phyloP scores from a whole-genome alignment of 2,888 invertebrate genomes.

The Sepioteuthis lessoniana region DNA sequence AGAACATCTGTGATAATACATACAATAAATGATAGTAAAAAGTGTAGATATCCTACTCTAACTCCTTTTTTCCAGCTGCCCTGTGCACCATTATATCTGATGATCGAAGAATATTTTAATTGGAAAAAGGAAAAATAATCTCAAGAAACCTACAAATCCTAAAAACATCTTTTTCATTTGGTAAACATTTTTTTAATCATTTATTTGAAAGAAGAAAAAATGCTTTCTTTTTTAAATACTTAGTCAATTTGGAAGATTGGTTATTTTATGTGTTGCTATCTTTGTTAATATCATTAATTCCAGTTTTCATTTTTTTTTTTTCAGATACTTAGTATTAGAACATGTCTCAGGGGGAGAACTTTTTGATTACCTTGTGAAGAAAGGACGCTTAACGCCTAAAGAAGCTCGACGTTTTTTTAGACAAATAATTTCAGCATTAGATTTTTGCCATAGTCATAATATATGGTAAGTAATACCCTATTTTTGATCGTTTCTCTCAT shows the following conservation, averaged over 20 bases:
- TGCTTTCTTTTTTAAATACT: not conserved
- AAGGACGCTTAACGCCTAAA: conserved; percentile 96
- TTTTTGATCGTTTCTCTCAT: not conserved
- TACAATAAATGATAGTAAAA: no score
- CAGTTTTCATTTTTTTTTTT: conserved; percentile 51
- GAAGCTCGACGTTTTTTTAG: conserved; percentile 97
- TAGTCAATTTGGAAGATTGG: not conserved
- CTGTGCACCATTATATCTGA: no score
- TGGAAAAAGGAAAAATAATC: no score
- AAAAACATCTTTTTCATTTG: no score
- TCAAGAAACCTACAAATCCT: no score
- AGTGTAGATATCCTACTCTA: no score
- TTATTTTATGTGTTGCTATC: not conserved
- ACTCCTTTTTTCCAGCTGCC: no score
- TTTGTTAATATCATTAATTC: not conserved
- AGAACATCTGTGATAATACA: no score
- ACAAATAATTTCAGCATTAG: conserved; percentile 98
- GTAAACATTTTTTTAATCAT: no score
- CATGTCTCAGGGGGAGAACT: conserved; percentile 99
- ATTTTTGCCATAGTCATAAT: conserved; percentile 99
- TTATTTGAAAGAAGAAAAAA: no score
- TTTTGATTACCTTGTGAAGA: conserved; percentile 98
- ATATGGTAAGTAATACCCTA: conserved; percentile 86
- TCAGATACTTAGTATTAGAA: conserved; percentile 95
- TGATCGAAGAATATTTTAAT: no score